phyloP scores from a whole-genome alignment of 2,797 vertebrate genomes.

The Lepidocolaptes lacrymiger region DNA sequence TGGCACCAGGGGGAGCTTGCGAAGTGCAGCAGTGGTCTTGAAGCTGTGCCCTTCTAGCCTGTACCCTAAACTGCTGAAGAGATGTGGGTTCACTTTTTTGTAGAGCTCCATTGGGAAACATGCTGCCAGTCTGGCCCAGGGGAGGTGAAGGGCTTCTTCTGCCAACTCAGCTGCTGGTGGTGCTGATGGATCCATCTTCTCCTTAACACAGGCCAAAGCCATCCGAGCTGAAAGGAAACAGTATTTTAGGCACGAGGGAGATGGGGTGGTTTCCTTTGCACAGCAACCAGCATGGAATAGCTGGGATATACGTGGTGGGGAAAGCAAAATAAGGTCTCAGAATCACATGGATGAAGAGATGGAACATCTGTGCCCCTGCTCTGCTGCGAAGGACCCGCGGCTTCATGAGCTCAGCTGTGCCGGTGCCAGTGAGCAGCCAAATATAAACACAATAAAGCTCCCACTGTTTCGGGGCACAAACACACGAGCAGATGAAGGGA shows the following conservation, averaged over 20 bases:
- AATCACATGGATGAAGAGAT: neutral
- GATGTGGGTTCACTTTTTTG: neutral
- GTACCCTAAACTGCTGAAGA: neutral
- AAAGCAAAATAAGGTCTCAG: neutral
- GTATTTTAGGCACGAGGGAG: neutral
- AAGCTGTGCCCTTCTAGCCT: neutral
- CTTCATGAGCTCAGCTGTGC: neutral
- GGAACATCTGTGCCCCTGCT: neutral
- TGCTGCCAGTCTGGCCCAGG: neutral
- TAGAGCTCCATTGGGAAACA: rapidly evolving
- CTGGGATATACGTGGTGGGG: neutral
- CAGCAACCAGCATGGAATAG: neutral
- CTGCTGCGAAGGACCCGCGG: neutral
- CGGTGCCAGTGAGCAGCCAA: neutral
- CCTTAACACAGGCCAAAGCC: neutral
- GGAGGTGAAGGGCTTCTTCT: neutral
- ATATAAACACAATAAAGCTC: neutral
- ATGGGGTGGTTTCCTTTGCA: neutral
- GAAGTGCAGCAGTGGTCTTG: rapidly evolving
- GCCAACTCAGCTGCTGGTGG: neutral
- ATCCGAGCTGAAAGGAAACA: neutral
- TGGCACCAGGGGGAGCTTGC: rapidly evolving
- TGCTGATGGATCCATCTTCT: neutral
- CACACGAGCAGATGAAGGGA: neutral
- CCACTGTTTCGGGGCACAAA: neutral